These are phyloP conservation scores for Mobula birostris DNA, from an alignment of 2,113 vertebrate genomes.

Conservation along the genomic window DNA sequence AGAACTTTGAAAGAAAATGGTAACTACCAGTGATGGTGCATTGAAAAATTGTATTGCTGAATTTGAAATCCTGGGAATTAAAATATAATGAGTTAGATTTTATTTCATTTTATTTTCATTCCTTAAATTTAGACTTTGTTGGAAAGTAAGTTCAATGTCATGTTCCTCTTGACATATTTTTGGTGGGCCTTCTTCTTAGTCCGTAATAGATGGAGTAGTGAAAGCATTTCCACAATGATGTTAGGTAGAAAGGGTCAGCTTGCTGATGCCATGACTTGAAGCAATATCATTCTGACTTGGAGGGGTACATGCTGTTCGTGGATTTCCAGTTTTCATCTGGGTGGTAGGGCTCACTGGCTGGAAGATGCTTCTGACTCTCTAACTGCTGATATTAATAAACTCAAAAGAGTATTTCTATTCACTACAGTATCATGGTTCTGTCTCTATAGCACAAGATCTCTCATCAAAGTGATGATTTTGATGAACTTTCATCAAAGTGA, in stretches of 20 bases:
- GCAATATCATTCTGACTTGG: background rate
- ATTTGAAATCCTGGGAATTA: background rate
- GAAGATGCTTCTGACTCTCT: background rate
- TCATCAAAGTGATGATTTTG: no score
- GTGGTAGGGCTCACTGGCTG: background rate
- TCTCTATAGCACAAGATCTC: no score
- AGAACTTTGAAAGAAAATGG: background rate
- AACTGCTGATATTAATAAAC: no score
- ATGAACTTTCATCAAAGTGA: no score
- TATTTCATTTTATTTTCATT: conserved; percentile 9
- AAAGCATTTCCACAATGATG: background rate
- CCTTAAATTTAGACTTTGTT: background rate
- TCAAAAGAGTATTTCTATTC: no score
- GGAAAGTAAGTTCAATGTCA: background rate
- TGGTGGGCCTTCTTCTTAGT: background rate
- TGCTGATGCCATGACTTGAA: background rate
- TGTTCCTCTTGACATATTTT: background rate
- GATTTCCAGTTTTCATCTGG: background rate
- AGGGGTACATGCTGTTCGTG: background rate
- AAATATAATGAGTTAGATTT: no score
- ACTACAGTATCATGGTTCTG: no score
- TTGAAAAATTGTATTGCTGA: background rate
- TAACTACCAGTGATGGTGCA: background rate
- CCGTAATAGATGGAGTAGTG: background rate
- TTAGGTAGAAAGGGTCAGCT: background rate